phyloP scores from a whole-genome alignment of 2,113 vertebrate species.

The Progne subis region DNA sequence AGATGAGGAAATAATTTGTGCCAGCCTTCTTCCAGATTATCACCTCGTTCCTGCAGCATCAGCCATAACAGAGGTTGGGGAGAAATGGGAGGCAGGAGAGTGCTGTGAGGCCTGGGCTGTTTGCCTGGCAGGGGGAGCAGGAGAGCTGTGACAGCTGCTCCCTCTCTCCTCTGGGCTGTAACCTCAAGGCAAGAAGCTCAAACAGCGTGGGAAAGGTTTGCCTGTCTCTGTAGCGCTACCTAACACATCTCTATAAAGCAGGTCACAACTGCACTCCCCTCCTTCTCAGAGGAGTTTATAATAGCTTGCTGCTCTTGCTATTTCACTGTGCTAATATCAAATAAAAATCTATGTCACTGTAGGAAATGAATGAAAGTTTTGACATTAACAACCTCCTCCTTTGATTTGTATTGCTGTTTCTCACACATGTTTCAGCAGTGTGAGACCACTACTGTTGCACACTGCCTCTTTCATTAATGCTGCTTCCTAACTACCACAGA shows the following conservation, averaged over 20 bases:
- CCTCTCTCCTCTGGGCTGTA: background rate
- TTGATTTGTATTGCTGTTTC: constrained; percentile 36
- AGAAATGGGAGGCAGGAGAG: background rate
- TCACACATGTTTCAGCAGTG: background rate
- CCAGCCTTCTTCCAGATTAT: background rate
- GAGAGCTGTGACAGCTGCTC: background rate
- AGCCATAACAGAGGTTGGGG: background rate
- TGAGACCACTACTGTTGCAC: background rate
- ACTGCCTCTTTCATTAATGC: constrained; percentile 25
- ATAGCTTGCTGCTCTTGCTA: background rate
- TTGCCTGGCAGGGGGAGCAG: constrained; percentile 29
- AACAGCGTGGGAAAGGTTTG: background rate
- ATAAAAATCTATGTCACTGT: background rate
- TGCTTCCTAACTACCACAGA: constrained; percentile 29
- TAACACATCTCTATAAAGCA: background rate
- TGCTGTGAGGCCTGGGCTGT: background rate
- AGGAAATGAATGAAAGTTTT: constrained; percentile 49
- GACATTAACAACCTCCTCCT: constrained; percentile 1
- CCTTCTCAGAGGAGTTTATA: constrained; percentile 3
- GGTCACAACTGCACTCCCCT: background rate
- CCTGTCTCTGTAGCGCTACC: background rate
- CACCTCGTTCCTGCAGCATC: background rate
- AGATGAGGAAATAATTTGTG: background rate
- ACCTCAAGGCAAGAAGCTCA: background rate
- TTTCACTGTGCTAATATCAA: background rate